Evolutionary conservation across 2,888 invertebrate species (phyloP).

Genomic region (Tuta absoluta): DNA sequence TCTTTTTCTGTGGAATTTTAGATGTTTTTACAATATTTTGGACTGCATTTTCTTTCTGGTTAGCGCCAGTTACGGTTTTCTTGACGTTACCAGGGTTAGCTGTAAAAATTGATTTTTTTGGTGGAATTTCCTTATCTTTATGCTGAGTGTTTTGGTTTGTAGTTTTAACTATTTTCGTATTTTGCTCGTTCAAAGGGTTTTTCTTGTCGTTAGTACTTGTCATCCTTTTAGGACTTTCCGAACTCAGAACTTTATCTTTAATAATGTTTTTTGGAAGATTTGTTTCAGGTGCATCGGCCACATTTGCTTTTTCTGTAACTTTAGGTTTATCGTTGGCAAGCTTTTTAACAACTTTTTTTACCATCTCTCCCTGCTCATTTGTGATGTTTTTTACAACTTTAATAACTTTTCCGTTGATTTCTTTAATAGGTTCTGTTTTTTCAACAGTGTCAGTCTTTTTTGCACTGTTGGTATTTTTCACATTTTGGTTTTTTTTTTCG

Average conservation of each 20-base stretch:
- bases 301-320: background rate
- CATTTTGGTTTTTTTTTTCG: background rate
- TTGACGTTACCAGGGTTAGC: background rate
- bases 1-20: conserved; percentile 53
- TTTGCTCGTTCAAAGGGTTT: conserved; percentile 1
- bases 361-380: conserved; percentile 16
- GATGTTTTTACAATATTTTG: conserved; percentile 33
- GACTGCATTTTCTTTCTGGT: conserved; percentile 38
- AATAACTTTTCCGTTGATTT: background rate
- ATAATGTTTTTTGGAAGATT: background rate
- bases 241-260: background rate
- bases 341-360: conserved; percentile 24
- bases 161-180: background rate
- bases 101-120: background rate
- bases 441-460: background rate
- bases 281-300: background rate
- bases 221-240: background rate
- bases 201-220: background rate
- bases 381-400: conserved; percentile 22
- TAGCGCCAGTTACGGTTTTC: conserved; percentile 28
- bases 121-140: background rate
- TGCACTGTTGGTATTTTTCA: background rate
- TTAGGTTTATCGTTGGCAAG: conserved; percentile 25
- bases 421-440: background rate
- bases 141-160: background rate